Base-by-base conservation (phyloP, 30 jellyfish, hydroid and myxozoan species). In the Aurelia aurita region DNA sequence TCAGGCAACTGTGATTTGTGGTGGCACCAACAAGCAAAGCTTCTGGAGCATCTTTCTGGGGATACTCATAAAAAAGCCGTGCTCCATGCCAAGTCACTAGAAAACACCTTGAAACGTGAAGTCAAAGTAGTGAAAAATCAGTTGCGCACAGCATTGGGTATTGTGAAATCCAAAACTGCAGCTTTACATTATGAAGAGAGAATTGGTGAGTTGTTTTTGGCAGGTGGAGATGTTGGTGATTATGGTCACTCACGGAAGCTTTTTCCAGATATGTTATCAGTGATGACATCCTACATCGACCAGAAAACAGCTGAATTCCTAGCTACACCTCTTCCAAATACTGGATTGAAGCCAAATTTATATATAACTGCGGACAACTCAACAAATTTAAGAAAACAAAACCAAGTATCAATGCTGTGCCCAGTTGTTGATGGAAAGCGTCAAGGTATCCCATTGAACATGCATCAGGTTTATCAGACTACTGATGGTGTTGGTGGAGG, bases 381-480 rank as follows among this genome's bases (percentile, higher is more conserved):
- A 43, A 72, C 71, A 25, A 72, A 72, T 47, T 27, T 75, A 15
- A 6, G 78, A 34, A 57, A 6, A 16, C 31, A 31, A 14, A 75
- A 75, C 29, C 87, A 75, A 58, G 64, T 55, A 53, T 15, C 87
- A 27, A 3, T 75, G 87, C 35, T 75, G 20, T 75, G 87, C 31
- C 25, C 77, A 75, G 87, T 75, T 28, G 59, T 75, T 3, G 77
- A 75, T 75, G 87, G 77, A 23, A 51, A 75, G n/a, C 14, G 84
- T 20, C 77, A 49, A 55, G 87, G 77, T 2, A 6, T 53, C 16
- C 87, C 77, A 75, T 2, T 34, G 5, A 55, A 75, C 3, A 16
- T 75, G 27, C 57, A 31, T 27, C 77, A 53, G 20, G 87, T 55
- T 14, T 75, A 75, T 43, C 43, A 75, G 43, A 25, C 87, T 3